phyloP scores from a whole-genome alignment of 2,888 invertebrate genomes.

The Mesorhabditis sp. region DNA sequence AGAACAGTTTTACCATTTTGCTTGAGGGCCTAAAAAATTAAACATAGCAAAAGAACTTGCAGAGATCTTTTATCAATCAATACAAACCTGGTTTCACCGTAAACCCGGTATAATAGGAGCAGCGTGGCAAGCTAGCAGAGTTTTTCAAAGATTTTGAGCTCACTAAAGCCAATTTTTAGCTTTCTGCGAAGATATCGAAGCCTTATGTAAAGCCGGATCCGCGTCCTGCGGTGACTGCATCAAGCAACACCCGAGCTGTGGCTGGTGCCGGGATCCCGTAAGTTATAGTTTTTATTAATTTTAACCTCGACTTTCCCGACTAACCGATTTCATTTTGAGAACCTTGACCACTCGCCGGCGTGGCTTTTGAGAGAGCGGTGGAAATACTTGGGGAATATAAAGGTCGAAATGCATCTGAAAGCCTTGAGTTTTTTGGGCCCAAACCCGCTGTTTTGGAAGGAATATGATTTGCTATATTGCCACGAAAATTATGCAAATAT shows the following conservation, averaged over 20 bases:
- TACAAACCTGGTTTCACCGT: too few species aligned
- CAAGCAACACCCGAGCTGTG: constrained; percentile 44
- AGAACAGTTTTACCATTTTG: too few species aligned
- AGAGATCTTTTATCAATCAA: too few species aligned
- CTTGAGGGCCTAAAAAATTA: too few species aligned
- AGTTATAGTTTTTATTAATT: neutral
- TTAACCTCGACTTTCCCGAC: neutral
- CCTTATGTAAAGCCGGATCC: neutral
- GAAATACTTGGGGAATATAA: neutral
- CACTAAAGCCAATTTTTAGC: too few species aligned
- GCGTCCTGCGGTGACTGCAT: constrained; percentile 44
- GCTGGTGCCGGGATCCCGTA: constrained; percentile 52
- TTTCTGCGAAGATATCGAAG: neutral
- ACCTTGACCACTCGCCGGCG: neutral
- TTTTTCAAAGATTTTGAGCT: too few species aligned
- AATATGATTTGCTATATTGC: neutral
- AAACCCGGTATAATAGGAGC: too few species aligned
- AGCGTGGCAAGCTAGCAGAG: too few species aligned
- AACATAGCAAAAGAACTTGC: too few species aligned
- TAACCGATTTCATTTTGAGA: neutral
- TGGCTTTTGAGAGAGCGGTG: neutral
- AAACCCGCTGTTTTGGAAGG: neutral
- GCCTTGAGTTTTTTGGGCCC: too few species aligned
- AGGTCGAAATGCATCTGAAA: neutral
- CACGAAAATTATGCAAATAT: neutral